Evolutionary conservation across 2,113 vertebrate species (phyloP).

Genomic region (Hiodon alosoides): DNA sequence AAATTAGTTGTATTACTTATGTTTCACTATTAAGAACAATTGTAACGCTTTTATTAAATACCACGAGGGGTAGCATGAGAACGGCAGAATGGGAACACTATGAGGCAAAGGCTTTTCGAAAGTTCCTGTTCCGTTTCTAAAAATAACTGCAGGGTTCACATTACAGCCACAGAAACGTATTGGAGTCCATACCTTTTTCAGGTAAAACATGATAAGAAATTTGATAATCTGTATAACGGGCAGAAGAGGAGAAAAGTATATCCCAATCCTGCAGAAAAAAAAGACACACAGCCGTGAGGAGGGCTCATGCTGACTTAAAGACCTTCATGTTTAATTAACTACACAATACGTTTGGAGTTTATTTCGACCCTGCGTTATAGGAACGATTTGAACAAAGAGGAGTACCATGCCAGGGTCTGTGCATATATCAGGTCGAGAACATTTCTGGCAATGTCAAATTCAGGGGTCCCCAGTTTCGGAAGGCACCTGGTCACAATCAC

Average conservation of each 20-base stretch:
- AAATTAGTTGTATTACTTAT: background rate
- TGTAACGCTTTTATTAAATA: constrained; percentile 18
- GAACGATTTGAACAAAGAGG: background rate
- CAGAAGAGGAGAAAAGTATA: constrained; percentile 88
- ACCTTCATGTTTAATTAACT: constrained; percentile 4
- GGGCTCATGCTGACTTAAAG: background rate
- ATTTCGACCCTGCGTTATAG: background rate
- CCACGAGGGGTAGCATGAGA: constrained; percentile 37
- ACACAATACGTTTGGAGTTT: background rate
- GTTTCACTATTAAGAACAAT: too few species aligned
- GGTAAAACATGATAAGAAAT: constrained; percentile 78
- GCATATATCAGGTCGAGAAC: constrained; percentile 88
- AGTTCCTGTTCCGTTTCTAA: background rate
- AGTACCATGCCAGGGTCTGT: constrained; percentile 88
- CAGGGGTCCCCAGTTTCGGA: constrained; percentile 66
- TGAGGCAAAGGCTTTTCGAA: background rate
- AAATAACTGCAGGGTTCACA: constrained; percentile 14
- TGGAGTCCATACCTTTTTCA: constrained; percentile 77
- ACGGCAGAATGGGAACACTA: background rate
- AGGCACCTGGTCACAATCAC: constrained; percentile 69
- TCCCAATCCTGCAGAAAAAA: constrained; percentile 74
- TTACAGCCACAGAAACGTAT: constrained; percentile 5
- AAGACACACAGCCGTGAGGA: constrained; percentile 7
- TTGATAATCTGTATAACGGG: constrained; percentile 83
- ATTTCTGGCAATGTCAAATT: constrained; percentile 89